A percentile compares a stretch with the other conserved stretches of the same genome.
Evolutionary conservation across 2,888 invertebrate species (phyloP).

Genomic region (Drosophila robusta): DNA sequence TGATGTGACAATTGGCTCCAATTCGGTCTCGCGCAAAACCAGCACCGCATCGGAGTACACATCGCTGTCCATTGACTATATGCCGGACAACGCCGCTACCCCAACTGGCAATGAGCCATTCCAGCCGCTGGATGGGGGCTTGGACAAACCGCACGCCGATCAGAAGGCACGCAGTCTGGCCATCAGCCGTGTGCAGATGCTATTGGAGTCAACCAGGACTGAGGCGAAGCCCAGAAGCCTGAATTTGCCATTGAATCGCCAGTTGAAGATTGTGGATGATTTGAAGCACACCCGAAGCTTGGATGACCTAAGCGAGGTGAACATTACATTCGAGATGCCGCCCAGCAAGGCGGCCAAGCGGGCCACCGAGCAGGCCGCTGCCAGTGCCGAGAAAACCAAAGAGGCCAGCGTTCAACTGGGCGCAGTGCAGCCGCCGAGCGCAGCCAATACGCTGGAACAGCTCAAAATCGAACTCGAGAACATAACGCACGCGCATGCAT

Average conservation of each 20-base stretch:
- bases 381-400: slow-evolving; percentile 56
- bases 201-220: slow-evolving; percentile 58
- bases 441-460: slow-evolving; percentile 86
- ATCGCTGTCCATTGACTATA: slow-evolving; percentile 86
- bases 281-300: slow-evolving; percentile 72
- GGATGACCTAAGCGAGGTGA: slow-evolving; percentile 71
- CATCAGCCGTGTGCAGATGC: slow-evolving; percentile 62
- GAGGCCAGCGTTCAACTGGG: slow-evolving; percentile 45
- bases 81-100: slow-evolving; percentile 86
- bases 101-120: slow-evolving; percentile 70
- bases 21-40: slow-evolving; percentile 86
- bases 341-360: slow-evolving; percentile 47
- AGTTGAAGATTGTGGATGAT: slow-evolving; percentile 72
- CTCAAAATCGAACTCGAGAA: slow-evolving; percentile 87
- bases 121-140: slow-evolving; percentile 38
- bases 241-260: slow-evolving; percentile 77
- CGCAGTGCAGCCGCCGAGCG: slow-evolving; percentile 51
- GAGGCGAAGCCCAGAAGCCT: slow-evolving; percentile 74
- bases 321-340: slow-evolving; percentile 76
- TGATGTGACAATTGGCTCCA: slow-evolving; percentile 78
- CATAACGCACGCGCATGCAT: slow-evolving; percentile 86
- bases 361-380: slow-evolving; percentile 13
- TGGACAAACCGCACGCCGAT: slow-evolving; percentile 42
- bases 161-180: slow-evolving; percentile 55
- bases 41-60: slow-evolving; percentile 86